Base-by-base conservation (phyloP, 2,888 invertebrate species). In the Ophonus ardosiacus region DNA sequence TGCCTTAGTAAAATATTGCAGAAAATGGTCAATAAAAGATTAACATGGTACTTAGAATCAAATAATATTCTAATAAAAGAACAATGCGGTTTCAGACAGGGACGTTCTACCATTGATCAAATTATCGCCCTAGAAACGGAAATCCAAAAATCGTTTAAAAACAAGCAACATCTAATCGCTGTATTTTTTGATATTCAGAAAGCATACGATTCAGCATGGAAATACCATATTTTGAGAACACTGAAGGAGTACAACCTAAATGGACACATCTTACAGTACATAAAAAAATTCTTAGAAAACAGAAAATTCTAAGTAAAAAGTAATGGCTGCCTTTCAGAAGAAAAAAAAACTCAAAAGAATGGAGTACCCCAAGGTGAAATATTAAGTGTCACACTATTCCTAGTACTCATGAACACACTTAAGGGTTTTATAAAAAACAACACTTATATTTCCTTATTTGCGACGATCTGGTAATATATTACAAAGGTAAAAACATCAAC, bases 351-450 rank as follows among this genome's bases (percentile, higher is more conserved):
- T 8, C 74, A 74, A 0, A 78, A 74, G 31, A 74, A 74, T 38
- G 74, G 74, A 3, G 40, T 74, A 10, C 74, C 74, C 2, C 74
- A 74, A 40, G 74, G 74, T 3, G 74, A 85, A 15, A 79, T 86
- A 15, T 31, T 86, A 0, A 86, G 86, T 76, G 85, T 86, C 2
- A 85, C 84, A 3, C 24, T 86, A 17, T 87, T 87, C 38, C 18
- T 86, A 18, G 71, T 86, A 31, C 85, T 76, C 7, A 85, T 86
- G 4, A 86, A 87, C 61, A n/a, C n/a, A n/a, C n/a, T n/a, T n/a
- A 81, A 85, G 0, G 61, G 82, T 8, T 51, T 56, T 1, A 51
- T n/a, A 15, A 8, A n/a, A 18, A 13, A 2, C 65, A 17, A 24
- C n/a, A 5, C 81, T n/a, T n/a, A 84, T 0, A 57, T 85, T 2